phyloP scores from a whole-genome alignment of 2,888 invertebrate species.

The Sarcophaga rosellei region DNA sequence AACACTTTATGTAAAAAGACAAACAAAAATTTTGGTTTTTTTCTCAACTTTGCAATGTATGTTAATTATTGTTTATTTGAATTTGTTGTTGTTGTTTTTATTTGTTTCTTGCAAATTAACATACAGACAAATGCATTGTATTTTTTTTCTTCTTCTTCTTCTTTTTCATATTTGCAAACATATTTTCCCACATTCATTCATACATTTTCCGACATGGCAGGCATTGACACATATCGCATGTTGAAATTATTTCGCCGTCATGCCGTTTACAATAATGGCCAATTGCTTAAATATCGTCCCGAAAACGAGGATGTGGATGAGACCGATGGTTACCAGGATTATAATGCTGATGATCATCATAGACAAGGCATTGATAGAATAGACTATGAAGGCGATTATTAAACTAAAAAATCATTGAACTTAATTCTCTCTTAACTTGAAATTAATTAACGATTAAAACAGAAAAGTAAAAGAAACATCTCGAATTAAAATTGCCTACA shows the following conservation, averaged over 20 bases:
- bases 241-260: constrained; percentile 79
- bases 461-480: too few relatives aligned
- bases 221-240: constrained; percentile 80
- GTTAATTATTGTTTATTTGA: constrained; percentile 13
- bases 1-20: background rate
- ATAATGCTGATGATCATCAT: constrained; percentile 38
- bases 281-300: constrained; percentile 78
- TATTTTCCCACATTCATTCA: constrained; percentile 58
- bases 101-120: constrained; percentile 43
- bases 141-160: constrained; percentile 66
- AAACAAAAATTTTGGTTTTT: background rate
- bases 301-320: constrained; percentile 69
- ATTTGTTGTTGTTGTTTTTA: constrained; percentile 47
- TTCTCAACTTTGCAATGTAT: constrained; percentile 23
- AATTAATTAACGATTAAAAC: background rate
- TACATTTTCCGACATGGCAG: constrained; percentile 69
- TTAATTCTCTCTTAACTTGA: background rate
- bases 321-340: constrained; percentile 48
- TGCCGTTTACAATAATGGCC: constrained; percentile 78
- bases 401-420: background rate
- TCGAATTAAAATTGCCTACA: too few relatives aligned
- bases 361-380: constrained; percentile 35
- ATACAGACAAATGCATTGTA: constrained; percentile 61
- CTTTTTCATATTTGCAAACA: constrained; percentile 62
- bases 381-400: constrained; percentile 38